Evolutionary conservation across 2,113 vertebrate species (phyloP).

Genomic region (Pterophyllum scalare): DNA sequence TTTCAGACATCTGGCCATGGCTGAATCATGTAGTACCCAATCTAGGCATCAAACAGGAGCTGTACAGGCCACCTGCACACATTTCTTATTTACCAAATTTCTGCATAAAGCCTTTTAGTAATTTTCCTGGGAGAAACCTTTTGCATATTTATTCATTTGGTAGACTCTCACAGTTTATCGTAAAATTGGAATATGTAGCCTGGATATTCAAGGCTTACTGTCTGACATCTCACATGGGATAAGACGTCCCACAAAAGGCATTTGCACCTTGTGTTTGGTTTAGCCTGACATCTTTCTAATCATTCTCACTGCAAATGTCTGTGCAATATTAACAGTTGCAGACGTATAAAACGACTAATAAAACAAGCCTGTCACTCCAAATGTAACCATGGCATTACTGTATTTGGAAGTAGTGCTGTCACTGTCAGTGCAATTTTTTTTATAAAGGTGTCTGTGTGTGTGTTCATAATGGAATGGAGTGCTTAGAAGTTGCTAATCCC

Average conservation of each 20-base stretch:
- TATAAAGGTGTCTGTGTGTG: neutral
- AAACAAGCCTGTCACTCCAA: conserved; percentile 17
- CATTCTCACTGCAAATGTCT: conserved; percentile 14
- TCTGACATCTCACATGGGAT: neutral
- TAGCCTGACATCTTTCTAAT: conserved; percentile 18
- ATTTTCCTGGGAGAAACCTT: neutral
- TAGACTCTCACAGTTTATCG: neutral
- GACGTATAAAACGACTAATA: conserved; percentile 22
- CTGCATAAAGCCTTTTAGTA: neutral
- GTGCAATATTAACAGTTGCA: conserved; percentile 17
- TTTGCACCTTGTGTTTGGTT: neutral
- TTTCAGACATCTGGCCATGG: too few species aligned
- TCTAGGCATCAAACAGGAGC: too few species aligned
- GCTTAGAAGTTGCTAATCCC: conserved; percentile 66
- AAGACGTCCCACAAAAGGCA: neutral
- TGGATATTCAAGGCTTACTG: neutral
- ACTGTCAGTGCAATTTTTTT: conserved; percentile 16
- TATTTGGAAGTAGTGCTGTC: conserved; percentile 7
- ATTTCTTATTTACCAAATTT: too few species aligned
- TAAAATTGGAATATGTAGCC: neutral
- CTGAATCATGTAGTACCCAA: too few species aligned
- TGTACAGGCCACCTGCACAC: too few species aligned
- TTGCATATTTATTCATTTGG: neutral
- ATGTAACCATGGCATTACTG: conserved; percentile 1
- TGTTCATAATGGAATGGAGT: conserved; percentile 42